Evolutionary conservation across 2,888 invertebrate genomes (phyloP).

Genomic region (Peribatodes rhomboidaria): DNA sequence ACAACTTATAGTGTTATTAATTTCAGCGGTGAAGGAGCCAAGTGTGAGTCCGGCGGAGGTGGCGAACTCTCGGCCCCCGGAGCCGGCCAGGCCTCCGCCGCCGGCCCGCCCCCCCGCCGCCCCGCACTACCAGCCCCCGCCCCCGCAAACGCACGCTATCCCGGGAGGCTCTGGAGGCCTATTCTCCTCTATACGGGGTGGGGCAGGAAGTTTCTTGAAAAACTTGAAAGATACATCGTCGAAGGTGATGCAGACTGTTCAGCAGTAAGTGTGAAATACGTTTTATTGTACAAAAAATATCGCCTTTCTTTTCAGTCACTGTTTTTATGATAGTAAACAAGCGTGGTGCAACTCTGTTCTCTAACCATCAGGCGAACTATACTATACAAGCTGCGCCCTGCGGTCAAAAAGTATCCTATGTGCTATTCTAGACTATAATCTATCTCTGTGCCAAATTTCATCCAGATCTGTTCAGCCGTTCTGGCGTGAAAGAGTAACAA

Average conservation of each 20-base stretch:
- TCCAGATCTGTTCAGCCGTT: too few relatives aligned
- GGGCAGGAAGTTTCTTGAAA: constrained; percentile 96
- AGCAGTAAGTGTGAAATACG: constrained; percentile 89
- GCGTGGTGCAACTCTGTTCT: too few relatives aligned
- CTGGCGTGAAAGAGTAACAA: too few relatives aligned
- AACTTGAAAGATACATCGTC: constrained; percentile 98
- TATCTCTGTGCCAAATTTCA: too few relatives aligned
- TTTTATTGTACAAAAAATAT: not conserved
- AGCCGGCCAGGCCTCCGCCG: constrained; percentile 72
- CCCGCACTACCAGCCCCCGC: constrained; percentile 66
- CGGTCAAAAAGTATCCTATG: too few relatives aligned
- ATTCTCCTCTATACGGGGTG: constrained; percentile 95
- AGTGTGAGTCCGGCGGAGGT: constrained; percentile 61
- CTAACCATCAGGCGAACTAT: too few relatives aligned
- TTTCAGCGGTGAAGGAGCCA: constrained; percentile 71
- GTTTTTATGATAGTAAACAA: not conserved
- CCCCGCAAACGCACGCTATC: constrained; percentile 62
- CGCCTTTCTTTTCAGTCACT: not conserved
- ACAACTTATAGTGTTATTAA: constrained; percentile 27
- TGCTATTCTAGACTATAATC: too few relatives aligned
- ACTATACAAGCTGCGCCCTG: too few relatives aligned
- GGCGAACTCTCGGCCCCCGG: constrained; percentile 68
- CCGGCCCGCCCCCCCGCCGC: constrained; percentile 66
- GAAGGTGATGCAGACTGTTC: constrained; percentile 98
- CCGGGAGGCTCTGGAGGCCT: constrained; percentile 88